Evolutionary conservation across 2,888 invertebrate genomes (phyloP).

Genomic region (Trisateles emortualis): DNA sequence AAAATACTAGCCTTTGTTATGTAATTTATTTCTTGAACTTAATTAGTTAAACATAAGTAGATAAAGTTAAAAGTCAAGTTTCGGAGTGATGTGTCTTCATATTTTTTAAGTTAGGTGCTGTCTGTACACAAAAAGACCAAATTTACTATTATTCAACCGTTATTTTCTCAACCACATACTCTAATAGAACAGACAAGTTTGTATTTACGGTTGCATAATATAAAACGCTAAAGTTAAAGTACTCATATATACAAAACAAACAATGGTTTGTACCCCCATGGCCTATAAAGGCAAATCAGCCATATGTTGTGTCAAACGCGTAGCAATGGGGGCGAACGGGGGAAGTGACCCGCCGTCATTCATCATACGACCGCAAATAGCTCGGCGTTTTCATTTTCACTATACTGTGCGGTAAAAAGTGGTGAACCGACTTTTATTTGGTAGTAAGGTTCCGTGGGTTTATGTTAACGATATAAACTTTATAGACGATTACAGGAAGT

Average conservation of each 20-base stretch:
- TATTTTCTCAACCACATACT: no score
- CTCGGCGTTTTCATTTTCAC: slow-evolving; percentile 70
- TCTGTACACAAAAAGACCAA: no score
- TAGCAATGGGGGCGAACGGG: slow-evolving; percentile 63
- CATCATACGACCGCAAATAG: slow-evolving; percentile 75
- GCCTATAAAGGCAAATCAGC: slow-evolving; percentile 65
- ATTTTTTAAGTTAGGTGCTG: no score
- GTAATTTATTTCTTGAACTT: no score
- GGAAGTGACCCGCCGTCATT: slow-evolving; percentile 77
- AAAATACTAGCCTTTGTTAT: no score
- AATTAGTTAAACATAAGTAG: no score
- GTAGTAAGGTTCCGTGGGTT: slow-evolving; percentile 32
- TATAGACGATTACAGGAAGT: neutral
- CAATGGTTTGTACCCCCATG: slow-evolving; percentile 59
- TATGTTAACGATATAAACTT: neutral
- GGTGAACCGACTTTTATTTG: slow-evolving; percentile 45
- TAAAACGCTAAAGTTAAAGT: slow-evolving; percentile 15
- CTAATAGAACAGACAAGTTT: no score
- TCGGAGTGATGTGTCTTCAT: no score
- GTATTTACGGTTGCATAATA: neutral
- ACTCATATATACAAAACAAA: slow-evolving; percentile 64
- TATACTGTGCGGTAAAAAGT: slow-evolving; percentile 55
- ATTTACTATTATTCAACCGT: no score
- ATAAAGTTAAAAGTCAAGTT: no score
- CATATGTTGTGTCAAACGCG: slow-evolving; percentile 77